Conservation (phyloP, 2,888 invertebrate genomes). For the Hyalella azteca region DNA sequence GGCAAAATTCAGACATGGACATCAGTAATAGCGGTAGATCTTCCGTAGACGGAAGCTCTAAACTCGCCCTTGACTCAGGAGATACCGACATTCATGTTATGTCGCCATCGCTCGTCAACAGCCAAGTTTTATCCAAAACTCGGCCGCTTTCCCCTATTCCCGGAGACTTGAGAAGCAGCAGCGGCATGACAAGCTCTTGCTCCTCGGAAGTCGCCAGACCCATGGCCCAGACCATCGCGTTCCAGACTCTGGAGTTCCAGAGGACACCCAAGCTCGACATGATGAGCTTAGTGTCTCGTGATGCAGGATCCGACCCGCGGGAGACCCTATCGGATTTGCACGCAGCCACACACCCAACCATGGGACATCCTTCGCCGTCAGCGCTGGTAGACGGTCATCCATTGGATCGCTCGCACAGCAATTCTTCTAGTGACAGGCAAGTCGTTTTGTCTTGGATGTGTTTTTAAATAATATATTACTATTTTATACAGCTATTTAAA, state of each 20-base stretch:
- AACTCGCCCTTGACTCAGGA: constrained; percentile 29
- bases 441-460: no score
- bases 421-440: not conserved
- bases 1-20: constrained; percentile 32
- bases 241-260: constrained; percentile 20
- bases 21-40: constrained; percentile 27
- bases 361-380: not conserved
- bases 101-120: constrained; percentile 57
- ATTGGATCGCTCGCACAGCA: constrained; percentile 12
- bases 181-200: not conserved
- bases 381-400: not conserved
- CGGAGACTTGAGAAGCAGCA: not conserved
- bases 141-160: constrained; percentile 55
- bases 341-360: not conserved
- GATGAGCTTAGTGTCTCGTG: not conserved
- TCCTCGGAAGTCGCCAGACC: not conserved
- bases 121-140: constrained; percentile 56
- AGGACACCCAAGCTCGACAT: constrained; percentile 10
- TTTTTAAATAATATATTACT: no score
- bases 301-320: not conserved
- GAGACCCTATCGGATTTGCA: constrained; percentile 5
- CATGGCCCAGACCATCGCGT: constrained; percentile 3
- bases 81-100: constrained; percentile 54
- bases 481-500: no score
- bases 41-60: constrained; percentile 14